Evolutionary conservation across 2,888 invertebrate species (phyloP).

Genomic region (Cosmia trapezina): DNA sequence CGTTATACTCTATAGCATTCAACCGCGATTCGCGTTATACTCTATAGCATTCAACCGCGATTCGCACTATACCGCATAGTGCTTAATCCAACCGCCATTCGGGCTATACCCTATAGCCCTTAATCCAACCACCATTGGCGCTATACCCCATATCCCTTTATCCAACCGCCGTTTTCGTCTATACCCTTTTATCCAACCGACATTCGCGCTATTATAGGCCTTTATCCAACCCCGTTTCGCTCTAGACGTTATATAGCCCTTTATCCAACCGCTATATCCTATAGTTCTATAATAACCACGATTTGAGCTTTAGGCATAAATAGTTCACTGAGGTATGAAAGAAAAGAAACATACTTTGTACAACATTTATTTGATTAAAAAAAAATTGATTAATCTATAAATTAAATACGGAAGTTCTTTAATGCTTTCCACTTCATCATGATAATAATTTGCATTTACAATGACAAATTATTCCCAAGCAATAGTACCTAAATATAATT

Average conservation of each 20-base stretch:
- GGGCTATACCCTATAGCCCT: too few relatives aligned
- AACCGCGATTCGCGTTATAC: too few relatives aligned
- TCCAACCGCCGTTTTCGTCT: too few relatives aligned
- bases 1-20: neutral
- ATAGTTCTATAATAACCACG: too few relatives aligned
- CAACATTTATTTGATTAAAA: constrained; percentile 53
- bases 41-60: too few relatives aligned
- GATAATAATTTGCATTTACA: constrained; percentile 35
- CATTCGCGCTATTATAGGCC: neutral
- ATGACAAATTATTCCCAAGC: constrained; percentile 15
- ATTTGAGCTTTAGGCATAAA: neutral
- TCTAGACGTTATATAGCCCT: too few relatives aligned
- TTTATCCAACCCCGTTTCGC: too few relatives aligned
- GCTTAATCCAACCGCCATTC: too few relatives aligned
- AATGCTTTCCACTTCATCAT: constrained; percentile 17
- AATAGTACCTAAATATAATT: neutral
- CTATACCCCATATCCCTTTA: neutral
- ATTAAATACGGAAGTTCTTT: constrained; percentile 33
- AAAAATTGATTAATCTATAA: constrained; percentile 39
- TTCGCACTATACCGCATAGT: too few relatives aligned
- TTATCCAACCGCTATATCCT: neutral
- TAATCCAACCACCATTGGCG: neutral
- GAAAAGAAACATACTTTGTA: constrained; percentile 9
- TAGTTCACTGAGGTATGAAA: neutral
- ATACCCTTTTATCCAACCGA: too few relatives aligned